Percentiles rank a stretch among this genome's conserved stretches.
phyloP scores from a whole-genome alignment of 92 coral and sea anemone species.

The Umimayanthus chanpuru region DNA sequence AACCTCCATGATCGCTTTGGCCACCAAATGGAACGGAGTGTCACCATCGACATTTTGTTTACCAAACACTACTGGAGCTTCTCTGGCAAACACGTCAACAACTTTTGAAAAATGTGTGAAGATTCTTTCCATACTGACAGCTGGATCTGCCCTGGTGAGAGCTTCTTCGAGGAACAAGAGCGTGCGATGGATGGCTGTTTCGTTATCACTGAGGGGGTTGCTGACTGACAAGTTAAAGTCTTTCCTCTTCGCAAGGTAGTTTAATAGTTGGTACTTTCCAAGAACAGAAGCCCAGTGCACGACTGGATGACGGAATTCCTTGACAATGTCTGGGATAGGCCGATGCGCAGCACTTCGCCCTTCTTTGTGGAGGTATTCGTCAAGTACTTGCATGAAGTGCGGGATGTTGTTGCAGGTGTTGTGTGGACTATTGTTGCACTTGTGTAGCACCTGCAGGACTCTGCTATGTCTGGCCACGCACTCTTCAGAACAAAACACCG shows the following conservation, averaged over 20 bases:
- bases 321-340: slow-evolving; percentile 21
- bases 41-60: slow-evolving; percentile 23
- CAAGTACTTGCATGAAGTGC: slow-evolving; percentile 27
- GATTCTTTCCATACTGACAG: slow-evolving; percentile 12
- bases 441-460: slow-evolving; percentile 2
- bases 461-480: slow-evolving; percentile 30
- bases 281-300: slow-evolving; percentile 41
- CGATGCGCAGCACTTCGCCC: slow-evolving; percentile 28
- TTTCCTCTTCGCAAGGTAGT: slow-evolving; percentile 35
- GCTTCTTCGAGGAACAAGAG: slow-evolving; percentile 42
- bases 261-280: slow-evolving; percentile 32
- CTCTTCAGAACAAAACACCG: slow-evolving; percentile 29
- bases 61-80: slow-evolving; percentile 32
- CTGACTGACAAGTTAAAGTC: slow-evolving; percentile 35
- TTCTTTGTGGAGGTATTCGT: slow-evolving; percentile 25
- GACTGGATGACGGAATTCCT: slow-evolving; percentile 34
- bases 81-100: slow-evolving; percentile 22
- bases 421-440: slow-evolving; percentile 19
- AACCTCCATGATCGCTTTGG: slow-evolving; percentile 40
- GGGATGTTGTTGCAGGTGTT: slow-evolving; percentile 12
- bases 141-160: slow-evolving; percentile 12
- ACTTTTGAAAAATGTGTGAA: slow-evolving; percentile 7
- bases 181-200: slow-evolving; percentile 35
- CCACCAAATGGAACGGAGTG: slow-evolving; percentile 30
- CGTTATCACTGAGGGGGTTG: slow-evolving; percentile 19